Evolutionary conservation across 2,888 invertebrate species (phyloP).

Genomic region (Meteorus colon): DNA sequence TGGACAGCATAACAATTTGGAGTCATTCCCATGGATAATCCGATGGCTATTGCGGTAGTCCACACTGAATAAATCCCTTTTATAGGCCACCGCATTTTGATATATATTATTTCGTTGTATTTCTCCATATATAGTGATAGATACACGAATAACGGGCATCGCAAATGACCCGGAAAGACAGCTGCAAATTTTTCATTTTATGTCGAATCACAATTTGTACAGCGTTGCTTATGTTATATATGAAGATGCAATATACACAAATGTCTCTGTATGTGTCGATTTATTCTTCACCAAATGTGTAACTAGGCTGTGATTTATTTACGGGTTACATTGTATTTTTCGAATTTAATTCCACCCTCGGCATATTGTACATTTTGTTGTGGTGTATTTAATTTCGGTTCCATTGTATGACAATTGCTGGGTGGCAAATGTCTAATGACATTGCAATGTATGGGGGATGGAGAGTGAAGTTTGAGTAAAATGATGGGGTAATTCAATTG

Average conservation of each 20-base stretch:
- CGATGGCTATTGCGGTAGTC: constrained; percentile 39
- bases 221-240: neutral
- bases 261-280: neutral
- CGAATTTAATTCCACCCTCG: constrained; percentile 2
- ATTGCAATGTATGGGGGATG: neutral
- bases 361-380: neutral
- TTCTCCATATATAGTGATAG: neutral
- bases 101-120: neutral
- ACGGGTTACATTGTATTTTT: neutral
- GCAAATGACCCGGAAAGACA: constrained; percentile 62
- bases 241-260: neutral
- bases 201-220: constrained; percentile 2
- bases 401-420: neutral
- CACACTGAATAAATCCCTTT: constrained; percentile 16
- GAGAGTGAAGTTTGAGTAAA: too few relatives aligned
- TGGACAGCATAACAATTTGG: neutral
- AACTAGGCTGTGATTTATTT: constrained; percentile 13
- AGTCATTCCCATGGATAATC: constrained; percentile 26
- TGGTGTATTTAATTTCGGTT: neutral
- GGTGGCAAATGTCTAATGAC: neutral
- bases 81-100: constrained; percentile 19
- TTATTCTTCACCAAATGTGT: constrained; percentile 14
- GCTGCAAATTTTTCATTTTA: constrained; percentile 53
- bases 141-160: constrained; percentile 45
- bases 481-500: too few relatives aligned